phyloP scores from a whole-genome alignment of 2,113 vertebrate genomes.

The Pelobates fuscus region DNA sequence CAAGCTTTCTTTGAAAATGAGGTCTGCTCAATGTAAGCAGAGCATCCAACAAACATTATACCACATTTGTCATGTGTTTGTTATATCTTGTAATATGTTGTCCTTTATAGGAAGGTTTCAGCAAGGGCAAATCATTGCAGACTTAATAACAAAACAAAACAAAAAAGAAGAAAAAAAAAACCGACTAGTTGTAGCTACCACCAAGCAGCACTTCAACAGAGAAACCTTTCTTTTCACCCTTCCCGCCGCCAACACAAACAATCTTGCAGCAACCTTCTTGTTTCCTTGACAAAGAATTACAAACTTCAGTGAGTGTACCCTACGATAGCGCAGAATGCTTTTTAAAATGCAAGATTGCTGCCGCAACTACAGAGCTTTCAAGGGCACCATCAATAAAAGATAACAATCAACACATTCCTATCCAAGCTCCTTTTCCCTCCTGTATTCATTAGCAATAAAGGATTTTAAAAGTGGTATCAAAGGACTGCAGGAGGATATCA shows the following conservation, averaged over 20 bases:
- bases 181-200: too few species aligned
- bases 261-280: constrained; percentile 30
- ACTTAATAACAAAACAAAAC: too few species aligned
- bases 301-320: background rate
- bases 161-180: background rate
- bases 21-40: too few species aligned
- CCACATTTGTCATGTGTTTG: too few species aligned
- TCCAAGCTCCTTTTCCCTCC: constrained; percentile 25
- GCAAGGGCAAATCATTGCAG: background rate
- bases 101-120: background rate
- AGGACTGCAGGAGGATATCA: constrained; percentile 27
- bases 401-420: constrained; percentile 39
- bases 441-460: constrained; percentile 43
- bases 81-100: too few species aligned
- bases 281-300: constrained; percentile 11
- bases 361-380: constrained; percentile 14
- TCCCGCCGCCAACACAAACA: too few species aligned
- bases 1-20: too few species aligned
- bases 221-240: too few species aligned
- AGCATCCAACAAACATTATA: too few species aligned
- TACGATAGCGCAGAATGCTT: background rate
- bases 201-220: too few species aligned
- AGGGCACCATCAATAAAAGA: constrained; percentile 47
- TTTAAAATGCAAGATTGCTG: constrained; percentile 31
- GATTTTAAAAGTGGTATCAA: constrained; percentile 27